These are phyloP conservation scores for Caenorhabditis tropicalis DNA, from an alignment of 1,140 invertebrate genomes.

Conservation along the genomic window DNA sequence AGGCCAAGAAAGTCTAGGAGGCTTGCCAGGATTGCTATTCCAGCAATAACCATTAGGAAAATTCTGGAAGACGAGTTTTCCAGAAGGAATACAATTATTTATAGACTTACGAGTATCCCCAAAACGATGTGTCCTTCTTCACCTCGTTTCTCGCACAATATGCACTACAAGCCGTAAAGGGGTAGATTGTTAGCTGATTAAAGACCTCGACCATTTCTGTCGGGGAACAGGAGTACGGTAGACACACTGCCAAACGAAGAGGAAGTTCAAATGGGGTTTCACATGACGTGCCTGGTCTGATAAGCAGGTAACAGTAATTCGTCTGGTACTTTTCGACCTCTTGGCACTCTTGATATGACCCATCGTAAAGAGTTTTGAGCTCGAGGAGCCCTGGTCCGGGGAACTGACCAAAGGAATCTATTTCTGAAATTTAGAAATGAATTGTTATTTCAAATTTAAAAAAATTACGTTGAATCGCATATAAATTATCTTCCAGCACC, in stretches of 20 bases:
- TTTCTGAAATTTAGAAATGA: background rate
- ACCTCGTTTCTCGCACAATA: background rate
- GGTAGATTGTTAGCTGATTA: background rate
- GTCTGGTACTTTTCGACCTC: slow-evolving; percentile 8
- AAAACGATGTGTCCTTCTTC: background rate
- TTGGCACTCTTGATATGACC: slow-evolving; percentile 25
- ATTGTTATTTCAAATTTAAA: background rate
- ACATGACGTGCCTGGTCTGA: background rate
- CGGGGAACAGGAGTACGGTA: background rate
- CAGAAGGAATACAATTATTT: background rate
- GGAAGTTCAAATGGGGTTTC: background rate
- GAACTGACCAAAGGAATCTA: slow-evolving; percentile 26
- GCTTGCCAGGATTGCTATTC: background rate
- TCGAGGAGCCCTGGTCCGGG: slow-evolving; percentile 13
- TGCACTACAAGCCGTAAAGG: background rate
- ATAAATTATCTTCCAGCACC: slow-evolving; percentile 11
- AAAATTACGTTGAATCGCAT: slow-evolving; percentile 31
- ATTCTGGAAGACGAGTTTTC: background rate
- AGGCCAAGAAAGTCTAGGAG: background rate
- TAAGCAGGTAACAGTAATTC: slow-evolving; percentile 3
- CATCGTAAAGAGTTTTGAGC: background rate
- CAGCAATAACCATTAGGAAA: background rate
- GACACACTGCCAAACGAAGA: background rate
- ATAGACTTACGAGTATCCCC: background rate
- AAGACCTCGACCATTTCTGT: background rate